Base-by-base conservation (phyloP, 2,888 invertebrate species). In the Smittia sp. region DNA sequence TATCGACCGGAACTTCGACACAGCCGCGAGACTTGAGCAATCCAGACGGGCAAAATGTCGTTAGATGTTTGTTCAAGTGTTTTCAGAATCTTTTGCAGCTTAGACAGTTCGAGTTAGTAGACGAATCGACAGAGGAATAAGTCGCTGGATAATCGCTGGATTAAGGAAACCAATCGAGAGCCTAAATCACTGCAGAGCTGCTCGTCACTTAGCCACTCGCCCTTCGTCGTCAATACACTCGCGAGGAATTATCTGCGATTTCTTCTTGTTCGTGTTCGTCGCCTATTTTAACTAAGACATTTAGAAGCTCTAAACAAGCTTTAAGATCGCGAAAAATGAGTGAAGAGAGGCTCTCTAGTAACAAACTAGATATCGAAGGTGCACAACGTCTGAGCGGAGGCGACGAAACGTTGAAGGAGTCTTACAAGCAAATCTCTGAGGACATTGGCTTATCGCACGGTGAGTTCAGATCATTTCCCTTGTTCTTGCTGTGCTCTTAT, bases 211-310 rank as follows among this genome's bases (percentile, higher is more conserved):
- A n/a, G n/a, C n/a, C n/a, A n/a, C n/a, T n/a, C n/a, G n/a, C n/a
- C n/a, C n/a, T n/a, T n/a, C n/a, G 9, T 6, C 32, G 3, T 32
- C 32, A 32, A 32, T 32, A 46, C 46, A 46, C 46, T 15, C 13
- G 46, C 46, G 46, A 13, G n/a, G 46, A 2, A 15, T 39, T 46
- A 46, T n/a, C 15, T 6, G n/a, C 15, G 15, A 13, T 46, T 3
- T 46, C 11, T 46, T 46, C 46, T 46, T 46, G 46, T 46, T 32
- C 32, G 32, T 46, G 46, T 46, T 46, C 46, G n/a, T 68, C n/a
- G n/a, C n/a, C 69, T 69, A 69, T 46, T 63, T 27, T 24, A 69
- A 69, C 69, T 52, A 69, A 69, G 52, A 69, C 69, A 69, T 18
- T 22, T 69, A 69, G 62, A n/a, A 62, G 27, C 22, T 32, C 13